Conservation (phyloP, 2,888 invertebrate genomes). For the Ceramica pisi region DNA sequence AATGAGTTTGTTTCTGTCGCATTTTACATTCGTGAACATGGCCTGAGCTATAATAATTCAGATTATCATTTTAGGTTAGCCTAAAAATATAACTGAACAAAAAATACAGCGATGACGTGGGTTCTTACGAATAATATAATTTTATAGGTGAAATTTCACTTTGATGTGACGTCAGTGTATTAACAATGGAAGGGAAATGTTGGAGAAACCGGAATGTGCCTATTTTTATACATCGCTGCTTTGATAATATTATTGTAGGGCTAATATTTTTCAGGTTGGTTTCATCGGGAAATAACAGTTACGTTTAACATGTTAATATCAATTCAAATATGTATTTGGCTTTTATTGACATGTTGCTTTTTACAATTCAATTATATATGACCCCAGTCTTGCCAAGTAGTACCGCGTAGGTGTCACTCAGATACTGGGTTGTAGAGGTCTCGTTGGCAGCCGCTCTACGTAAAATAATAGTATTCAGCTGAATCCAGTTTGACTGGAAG, state of each 20-base stretch:
- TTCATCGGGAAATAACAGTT: conserved; percentile 16
- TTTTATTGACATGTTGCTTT: not conserved
- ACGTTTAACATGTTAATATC: not conserved
- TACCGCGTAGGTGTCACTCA: too few species aligned
- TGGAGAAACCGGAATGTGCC: conserved; percentile 54
- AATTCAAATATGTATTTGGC: not conserved
- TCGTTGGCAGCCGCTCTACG: too few species aligned
- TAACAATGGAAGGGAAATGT: conserved; percentile 43
- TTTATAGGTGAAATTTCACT: conserved; percentile 43
- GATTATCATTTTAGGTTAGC: conserved; percentile 41
- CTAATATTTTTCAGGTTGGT: conserved; percentile 10
- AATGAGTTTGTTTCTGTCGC: conserved; percentile 36
- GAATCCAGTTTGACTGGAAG: too few species aligned
- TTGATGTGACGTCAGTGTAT: conserved; percentile 47
- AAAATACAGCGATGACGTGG: conserved; percentile 19
- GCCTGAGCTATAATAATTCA: conserved; percentile 28
- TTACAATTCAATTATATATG: too few species aligned
- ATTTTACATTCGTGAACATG: conserved; percentile 40
- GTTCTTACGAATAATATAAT: conserved; percentile 28
- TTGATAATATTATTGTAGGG: conserved; percentile 39
- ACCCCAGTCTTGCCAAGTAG: too few species aligned
- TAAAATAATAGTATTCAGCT: too few species aligned
- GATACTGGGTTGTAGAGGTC: too few species aligned
- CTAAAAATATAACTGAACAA: conserved; percentile 30
- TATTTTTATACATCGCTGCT: conserved; percentile 41